These are phyloP conservation scores for Apodemia hepburni DNA, from an alignment of 2,888 invertebrate species.

Conservation along the genomic window DNA sequence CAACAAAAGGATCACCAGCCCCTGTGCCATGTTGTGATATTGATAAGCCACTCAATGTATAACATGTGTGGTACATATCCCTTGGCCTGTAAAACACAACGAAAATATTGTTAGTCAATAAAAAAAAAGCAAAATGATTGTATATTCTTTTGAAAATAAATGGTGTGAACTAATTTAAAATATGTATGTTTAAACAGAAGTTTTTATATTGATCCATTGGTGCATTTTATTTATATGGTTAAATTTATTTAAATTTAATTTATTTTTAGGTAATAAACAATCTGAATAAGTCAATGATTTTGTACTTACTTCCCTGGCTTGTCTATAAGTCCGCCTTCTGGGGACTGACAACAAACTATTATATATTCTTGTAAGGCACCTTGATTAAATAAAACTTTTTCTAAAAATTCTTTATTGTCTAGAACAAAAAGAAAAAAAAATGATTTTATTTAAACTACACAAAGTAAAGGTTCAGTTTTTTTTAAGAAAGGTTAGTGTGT, in stretches of 20 bases:
- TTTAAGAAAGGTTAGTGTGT: too few relatives aligned
- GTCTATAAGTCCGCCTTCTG: slow-evolving; percentile 94
- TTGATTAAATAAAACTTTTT: slow-evolving; percentile 88
- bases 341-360: slow-evolving; percentile 93
- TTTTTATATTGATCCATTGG: neutral
- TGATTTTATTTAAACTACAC: too few relatives aligned
- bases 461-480: too few relatives aligned
- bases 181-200: neutral
- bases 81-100: slow-evolving; percentile 80
- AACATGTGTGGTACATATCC: slow-evolving; percentile 98
- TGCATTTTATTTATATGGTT: neutral
- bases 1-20: slow-evolving; percentile 71
- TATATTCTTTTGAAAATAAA: neutral
- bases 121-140: neutral
- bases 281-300: slow-evolving; percentile 1
- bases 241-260: neutral
- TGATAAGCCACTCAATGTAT: slow-evolving; percentile 95
- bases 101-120: neutral
- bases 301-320: slow-evolving; percentile 94
- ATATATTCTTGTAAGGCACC: slow-evolving; percentile 97
- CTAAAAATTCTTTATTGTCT: slow-evolving; percentile 68
- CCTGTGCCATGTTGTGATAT: slow-evolving; percentile 90
- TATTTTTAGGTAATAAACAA: slow-evolving; percentile 9
- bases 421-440: slow-evolving; percentile 38
- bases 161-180: neutral